phyloP scores from a whole-genome alignment of 1,140 invertebrate genomes.

The Centruroides sculpturatus region DNA sequence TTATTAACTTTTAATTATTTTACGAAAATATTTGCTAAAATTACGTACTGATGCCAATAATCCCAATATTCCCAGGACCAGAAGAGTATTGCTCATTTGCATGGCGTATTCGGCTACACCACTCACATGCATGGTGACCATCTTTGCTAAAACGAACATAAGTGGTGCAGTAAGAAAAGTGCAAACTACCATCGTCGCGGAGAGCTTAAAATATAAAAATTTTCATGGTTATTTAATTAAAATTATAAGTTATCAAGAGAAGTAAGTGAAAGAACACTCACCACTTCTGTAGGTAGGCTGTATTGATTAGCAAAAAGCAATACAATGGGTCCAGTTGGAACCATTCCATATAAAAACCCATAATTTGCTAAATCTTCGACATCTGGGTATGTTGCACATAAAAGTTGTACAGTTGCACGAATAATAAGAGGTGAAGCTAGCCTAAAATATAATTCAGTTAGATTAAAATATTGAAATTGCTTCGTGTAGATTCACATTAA shows the following conservation, averaged over 20 bases:
- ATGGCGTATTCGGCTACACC: slow-evolving; percentile 23
- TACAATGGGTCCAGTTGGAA: slow-evolving; percentile 84
- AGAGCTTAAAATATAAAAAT: slow-evolving; percentile 4
- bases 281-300: slow-evolving; percentile 72
- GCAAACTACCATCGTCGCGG: slow-evolving; percentile 39
- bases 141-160: slow-evolving; percentile 88
- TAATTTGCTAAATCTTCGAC: slow-evolving; percentile 49
- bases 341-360: slow-evolving; percentile 89
- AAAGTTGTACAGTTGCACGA: slow-evolving; percentile 59
- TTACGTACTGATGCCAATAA: slow-evolving; percentile 61
- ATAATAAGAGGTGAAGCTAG: slow-evolving; percentile 71
- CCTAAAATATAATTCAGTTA: background rate
- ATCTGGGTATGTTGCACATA: slow-evolving; percentile 2
- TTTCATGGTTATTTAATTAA: too few relatives aligned
- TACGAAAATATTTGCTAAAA: background rate
- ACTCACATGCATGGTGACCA: slow-evolving; percentile 50
- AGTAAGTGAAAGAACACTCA: slow-evolving; percentile 25
- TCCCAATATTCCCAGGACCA: slow-evolving; percentile 66
- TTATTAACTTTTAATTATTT: background rate
- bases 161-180: slow-evolving; percentile 86
- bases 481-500: too few relatives aligned
- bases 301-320: slow-evolving; percentile 88
- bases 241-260: too few relatives aligned
- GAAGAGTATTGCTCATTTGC: slow-evolving; percentile 57
- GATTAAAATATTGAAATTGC: too few relatives aligned